Evolutionary conservation across 2,888 invertebrate species (phyloP), one percentile per base, ranked within the genome.

Genomic region (Sinhomidia bicolor): DNA sequence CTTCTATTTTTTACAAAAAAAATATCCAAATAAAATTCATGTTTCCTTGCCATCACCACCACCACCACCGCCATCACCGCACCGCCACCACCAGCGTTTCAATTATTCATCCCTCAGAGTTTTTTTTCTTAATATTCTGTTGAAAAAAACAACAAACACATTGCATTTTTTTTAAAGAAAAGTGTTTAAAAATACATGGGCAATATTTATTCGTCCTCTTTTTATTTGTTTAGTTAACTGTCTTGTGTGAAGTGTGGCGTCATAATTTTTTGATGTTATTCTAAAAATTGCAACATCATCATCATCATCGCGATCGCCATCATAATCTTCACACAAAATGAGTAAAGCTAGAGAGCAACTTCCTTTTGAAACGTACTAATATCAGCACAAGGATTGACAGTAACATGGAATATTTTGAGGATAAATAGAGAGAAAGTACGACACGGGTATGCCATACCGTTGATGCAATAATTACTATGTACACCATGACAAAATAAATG

Each of bases 391-490:
- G 47, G n/a, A 74, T 74, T 74, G 74, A 74, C 74, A 74, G 74
- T 17, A 74, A 74, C 74, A 74, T 47, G 74, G 74, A 74, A 47
- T 47, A 74, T 44, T 44, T 74, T 74, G 78, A 20, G 57, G 78
- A 54, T 78, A 57, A 57, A 74, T 47, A n/a, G n/a, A 78, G 78
- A 78, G 57, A 78, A 54, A 57, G 54, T 57, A 57, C 51, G 78
- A 32, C 78, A 57, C 32, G 17, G 20, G 32, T 78, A 41, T 78
- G 78, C 78, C 60, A 44, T 26, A 62, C 23, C 14, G 26, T 80
- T 80, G 80, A 80, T 80, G 62, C 80, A 80, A 80, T 80, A 80
- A 80, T 80, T 80, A 80, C 80, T 62, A 44, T 17, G 17, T 71
- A 41, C 51, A 29, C 57, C 78, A 78, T 44, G 32, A 80, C 41